These are phyloP conservation scores for Mamestra configurata DNA, from an alignment of 1,140 invertebrate genomes.

Conservation along the genomic window DNA sequence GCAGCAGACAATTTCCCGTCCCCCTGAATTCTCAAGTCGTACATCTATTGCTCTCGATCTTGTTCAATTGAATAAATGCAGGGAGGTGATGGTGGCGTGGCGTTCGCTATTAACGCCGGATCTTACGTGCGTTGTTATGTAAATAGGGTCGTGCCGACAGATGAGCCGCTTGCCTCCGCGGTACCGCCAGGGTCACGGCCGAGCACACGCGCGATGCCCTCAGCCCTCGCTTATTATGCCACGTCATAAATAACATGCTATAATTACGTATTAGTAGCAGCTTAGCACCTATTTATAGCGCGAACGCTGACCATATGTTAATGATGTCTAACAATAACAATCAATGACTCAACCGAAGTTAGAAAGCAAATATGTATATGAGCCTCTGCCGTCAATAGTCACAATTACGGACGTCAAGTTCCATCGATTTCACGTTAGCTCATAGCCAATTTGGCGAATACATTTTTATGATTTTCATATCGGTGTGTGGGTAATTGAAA, in stretches of 20 bases:
- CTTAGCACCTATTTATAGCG: slow-evolving; percentile 26
- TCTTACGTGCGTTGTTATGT: slow-evolving; percentile 74
- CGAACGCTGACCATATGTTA: slow-evolving; percentile 19
- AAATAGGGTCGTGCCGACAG: slow-evolving; percentile 64
- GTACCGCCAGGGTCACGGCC: slow-evolving; percentile 62
- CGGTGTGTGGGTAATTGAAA: slow-evolving; percentile 68
- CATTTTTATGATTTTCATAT: slow-evolving; percentile 74
- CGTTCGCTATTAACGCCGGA: slow-evolving; percentile 65
- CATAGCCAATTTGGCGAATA: slow-evolving; percentile 69
- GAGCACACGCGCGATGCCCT: slow-evolving; percentile 52
- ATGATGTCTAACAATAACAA: slow-evolving; percentile 26
- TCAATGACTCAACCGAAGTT: slow-evolving; percentile 17
- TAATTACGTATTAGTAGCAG: slow-evolving; percentile 44
- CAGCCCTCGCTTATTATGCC: slow-evolving; percentile 47
- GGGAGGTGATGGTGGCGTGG: slow-evolving; percentile 64
- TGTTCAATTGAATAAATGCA: slow-evolving; percentile 81
- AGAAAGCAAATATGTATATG: slow-evolving; percentile 9
- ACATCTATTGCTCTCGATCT: slow-evolving; percentile 77
- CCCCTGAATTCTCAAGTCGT: slow-evolving; percentile 64
- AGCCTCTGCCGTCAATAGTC: slow-evolving; percentile 3
- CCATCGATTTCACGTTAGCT: slow-evolving; percentile 62
- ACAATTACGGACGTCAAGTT: slow-evolving; percentile 5
- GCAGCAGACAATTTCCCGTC: slow-evolving; percentile 36
- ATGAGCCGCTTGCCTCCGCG: slow-evolving; percentile 50
- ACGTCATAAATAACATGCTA: slow-evolving; percentile 47